phyloP scores from a whole-genome alignment of 2,113 vertebrate species.

The Cynoglossus semilaevis region DNA sequence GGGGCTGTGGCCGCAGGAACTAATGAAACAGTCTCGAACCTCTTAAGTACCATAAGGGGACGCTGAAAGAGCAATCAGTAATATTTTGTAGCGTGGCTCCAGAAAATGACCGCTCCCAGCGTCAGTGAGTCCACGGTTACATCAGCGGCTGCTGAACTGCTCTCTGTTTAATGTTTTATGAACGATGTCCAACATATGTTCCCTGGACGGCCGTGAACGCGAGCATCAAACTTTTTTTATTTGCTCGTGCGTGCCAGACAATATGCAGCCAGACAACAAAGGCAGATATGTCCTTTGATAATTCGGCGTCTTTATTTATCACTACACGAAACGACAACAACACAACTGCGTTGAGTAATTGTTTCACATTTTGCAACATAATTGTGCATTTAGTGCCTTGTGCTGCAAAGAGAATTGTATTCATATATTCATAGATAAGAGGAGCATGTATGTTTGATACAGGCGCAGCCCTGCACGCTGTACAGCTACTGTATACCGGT shows the following conservation, averaged over 20 bases:
- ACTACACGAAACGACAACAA: not conserved
- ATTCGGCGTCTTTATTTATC: not conserved
- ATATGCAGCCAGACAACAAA: not conserved
- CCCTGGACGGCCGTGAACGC: not conserved
- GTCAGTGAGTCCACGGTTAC: constrained; percentile 12
- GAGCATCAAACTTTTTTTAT: constrained; percentile 5
- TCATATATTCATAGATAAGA: too few species aligned
- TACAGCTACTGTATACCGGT: not conserved
- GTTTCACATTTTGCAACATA: not conserved
- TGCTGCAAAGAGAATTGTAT: too few species aligned
- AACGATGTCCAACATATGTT: constrained; percentile 6
- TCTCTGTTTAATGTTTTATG: too few species aligned
- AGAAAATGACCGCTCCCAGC: constrained; percentile 27
- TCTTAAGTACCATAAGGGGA: constrained; percentile 49
- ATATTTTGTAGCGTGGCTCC: constrained; percentile 33
- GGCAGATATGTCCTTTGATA: not conserved
- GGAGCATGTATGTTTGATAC: too few species aligned
- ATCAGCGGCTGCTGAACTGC: not conserved
- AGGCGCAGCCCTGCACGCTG: not conserved
- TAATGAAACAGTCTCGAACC: constrained; percentile 38
- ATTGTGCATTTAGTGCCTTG: not conserved
- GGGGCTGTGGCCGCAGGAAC: constrained; percentile 41
- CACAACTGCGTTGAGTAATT: not conserved
- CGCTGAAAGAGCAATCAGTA: constrained; percentile 42
- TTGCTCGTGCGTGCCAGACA: not conserved